These are phyloP conservation scores for Agraylea sexmaculata DNA, from an alignment of 1,140 invertebrate genomes.

Conservation along the genomic window DNA sequence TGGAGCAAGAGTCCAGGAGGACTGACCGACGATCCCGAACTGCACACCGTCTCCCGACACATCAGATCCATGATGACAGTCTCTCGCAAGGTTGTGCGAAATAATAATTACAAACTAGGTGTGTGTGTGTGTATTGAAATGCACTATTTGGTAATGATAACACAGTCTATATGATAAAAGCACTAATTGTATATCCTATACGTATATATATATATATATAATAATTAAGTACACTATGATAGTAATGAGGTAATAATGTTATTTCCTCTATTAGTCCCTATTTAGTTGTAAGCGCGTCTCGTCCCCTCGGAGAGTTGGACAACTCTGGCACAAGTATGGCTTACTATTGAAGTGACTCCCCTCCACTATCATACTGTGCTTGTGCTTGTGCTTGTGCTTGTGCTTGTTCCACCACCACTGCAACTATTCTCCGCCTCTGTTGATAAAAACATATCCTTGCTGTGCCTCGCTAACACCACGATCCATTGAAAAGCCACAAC, in stretches of 20 bases:
- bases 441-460: too few relatives aligned
- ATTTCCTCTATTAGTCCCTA: neutral
- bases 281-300: conserved; percentile 9
- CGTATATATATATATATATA: conserved; percentile 8
- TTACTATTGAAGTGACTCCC: too few relatives aligned
- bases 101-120: conserved; percentile 5
- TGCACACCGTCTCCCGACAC: conserved; percentile 35
- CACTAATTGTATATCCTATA: neutral
- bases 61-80: conserved; percentile 34
- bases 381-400: too few relatives aligned
- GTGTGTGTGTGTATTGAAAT: conserved; percentile 4
- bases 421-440: too few relatives aligned
- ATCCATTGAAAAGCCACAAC: too few relatives aligned
- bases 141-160: conserved; percentile 12
- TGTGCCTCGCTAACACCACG: too few relatives aligned
- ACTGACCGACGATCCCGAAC: neutral
- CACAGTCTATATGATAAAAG: conserved; percentile 7
- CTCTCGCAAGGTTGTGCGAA: conserved; percentile 3
- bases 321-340: conserved; percentile 11
- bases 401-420: too few relatives aligned
- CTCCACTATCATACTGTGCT: too few relatives aligned
- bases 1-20: conserved; percentile 18
- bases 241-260: neutral
- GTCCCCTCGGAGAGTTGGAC: conserved; percentile 9
- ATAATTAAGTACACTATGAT: conserved; percentile 2